A percentile compares a stretch with the other conserved stretches of the same genome.
phyloP scores from a whole-genome alignment of 2,113 vertebrate species.

The Dermatemys mawii region DNA sequence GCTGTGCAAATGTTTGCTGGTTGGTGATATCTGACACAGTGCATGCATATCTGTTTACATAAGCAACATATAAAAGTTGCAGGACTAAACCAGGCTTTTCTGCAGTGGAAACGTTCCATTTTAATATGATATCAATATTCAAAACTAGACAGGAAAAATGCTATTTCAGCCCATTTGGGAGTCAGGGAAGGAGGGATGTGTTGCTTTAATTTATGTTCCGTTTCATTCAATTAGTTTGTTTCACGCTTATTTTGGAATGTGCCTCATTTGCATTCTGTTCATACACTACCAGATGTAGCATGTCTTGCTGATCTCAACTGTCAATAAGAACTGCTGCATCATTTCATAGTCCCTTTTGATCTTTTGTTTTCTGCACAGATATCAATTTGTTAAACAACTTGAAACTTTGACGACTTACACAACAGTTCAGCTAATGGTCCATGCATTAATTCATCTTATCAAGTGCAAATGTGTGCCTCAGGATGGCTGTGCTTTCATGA shows the following conservation, averaged over 20 bases:
- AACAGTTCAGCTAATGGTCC: constrained; percentile 63
- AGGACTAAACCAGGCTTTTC: neutral
- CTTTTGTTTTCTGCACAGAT: constrained; percentile 32
- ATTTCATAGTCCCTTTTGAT: neutral
- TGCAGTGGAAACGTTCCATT: neutral
- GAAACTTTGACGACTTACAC: constrained; percentile 52
- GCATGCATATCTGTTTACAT: neutral
- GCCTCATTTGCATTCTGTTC: constrained; percentile 14
- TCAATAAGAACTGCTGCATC: constrained; percentile 27
- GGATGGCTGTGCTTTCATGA: constrained; percentile 43
- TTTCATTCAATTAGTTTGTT: constrained; percentile 18
- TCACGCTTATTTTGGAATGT: constrained; percentile 15
- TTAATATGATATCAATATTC: neutral
- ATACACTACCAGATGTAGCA: neutral
- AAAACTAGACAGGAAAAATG: neutral
- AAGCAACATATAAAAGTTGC: neutral
- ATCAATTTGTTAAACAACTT: constrained; percentile 69
- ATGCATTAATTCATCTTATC: constrained; percentile 46
- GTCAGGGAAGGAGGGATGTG: neutral
- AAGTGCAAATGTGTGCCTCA: constrained; percentile 61
- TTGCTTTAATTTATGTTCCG: constrained; percentile 20
- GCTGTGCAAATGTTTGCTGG: neutral
- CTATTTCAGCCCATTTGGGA: neutral
- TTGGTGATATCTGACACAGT: neutral
- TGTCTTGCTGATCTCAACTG: constrained; percentile 31